phyloP scores from a whole-genome alignment of 2,113 vertebrate species.

The Oriolus oriolus region DNA sequence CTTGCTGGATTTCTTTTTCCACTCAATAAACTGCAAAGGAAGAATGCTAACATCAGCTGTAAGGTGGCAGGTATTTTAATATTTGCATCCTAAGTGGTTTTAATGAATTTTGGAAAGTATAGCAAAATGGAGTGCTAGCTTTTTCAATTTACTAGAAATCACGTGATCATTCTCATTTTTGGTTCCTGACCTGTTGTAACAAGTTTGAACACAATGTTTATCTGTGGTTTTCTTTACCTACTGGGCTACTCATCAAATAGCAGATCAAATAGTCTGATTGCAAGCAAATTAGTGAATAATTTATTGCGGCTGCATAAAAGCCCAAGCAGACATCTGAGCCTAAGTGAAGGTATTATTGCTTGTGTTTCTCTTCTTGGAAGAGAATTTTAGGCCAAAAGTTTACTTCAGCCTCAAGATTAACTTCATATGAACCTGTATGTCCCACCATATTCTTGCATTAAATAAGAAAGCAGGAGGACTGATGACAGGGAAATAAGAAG shows the following conservation, averaged over 20 bases:
- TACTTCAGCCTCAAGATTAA: neutral
- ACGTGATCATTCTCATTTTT: neutral
- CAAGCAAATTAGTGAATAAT: conserved; percentile 11
- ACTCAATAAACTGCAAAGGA: neutral
- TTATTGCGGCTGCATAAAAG: conserved; percentile 11
- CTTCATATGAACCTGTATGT: neutral
- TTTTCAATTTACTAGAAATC: neutral
- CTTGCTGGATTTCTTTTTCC: neutral
- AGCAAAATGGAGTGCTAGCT: neutral
- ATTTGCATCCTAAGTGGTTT: neutral
- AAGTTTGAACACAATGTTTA: neutral
- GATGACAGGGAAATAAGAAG: neutral
- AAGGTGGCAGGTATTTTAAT: neutral
- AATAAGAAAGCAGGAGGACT: neutral
- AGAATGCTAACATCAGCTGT: neutral
- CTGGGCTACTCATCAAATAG: neutral
- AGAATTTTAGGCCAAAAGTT: conserved; percentile 13
- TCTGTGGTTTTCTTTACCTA: neutral
- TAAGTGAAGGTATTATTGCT: neutral
- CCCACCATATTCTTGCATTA: neutral
- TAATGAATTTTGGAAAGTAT: neutral
- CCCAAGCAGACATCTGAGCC: neutral
- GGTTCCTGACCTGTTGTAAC: neutral
- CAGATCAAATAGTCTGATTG: conserved; percentile 19
- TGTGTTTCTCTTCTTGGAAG: neutral